Percentiles rank a stretch among this genome's conserved stretches.
These are phyloP conservation scores for Clarias magur DNA, from an alignment of 2,113 vertebrate genomes.

Conservation along the genomic window DNA sequence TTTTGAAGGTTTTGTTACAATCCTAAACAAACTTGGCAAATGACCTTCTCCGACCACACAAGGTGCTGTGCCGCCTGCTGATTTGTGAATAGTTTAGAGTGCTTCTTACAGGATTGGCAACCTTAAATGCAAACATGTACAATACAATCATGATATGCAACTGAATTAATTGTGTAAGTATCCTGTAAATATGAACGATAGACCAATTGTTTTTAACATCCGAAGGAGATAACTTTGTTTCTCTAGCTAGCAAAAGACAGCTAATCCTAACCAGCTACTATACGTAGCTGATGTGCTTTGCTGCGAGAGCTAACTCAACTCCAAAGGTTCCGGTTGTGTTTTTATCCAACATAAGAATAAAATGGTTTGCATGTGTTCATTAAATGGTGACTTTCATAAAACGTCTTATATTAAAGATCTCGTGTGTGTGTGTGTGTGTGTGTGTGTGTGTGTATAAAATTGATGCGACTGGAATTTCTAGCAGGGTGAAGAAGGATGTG, in stretches of 20 bases:
- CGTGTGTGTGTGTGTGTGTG: neutral
- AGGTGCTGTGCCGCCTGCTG: no score
- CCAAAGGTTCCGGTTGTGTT: neutral
- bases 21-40: no score
- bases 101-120: no score
- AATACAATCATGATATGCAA: no score
- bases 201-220: neutral
- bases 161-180: neutral
- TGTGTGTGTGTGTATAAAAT: neutral
- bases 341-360: neutral
- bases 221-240: neutral
- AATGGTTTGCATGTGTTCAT: neutral
- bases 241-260: neutral
- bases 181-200: neutral
- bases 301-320: neutral
- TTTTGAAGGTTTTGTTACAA: no score
- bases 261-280: neutral
- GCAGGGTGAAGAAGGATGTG: constrained; percentile 21
- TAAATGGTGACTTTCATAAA: neutral
- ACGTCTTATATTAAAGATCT: neutral
- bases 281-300: neutral
- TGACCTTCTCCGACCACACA: no score
- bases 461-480: neutral
- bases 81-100: no score
- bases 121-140: no score